Conservation (phyloP, 1,140 invertebrate genomes). For the roundworm (Caenorhabditis elegans) region WBcel235 BX284605.5:13152501-13153000, state of each 20-base stretch:
- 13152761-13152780: neutral
- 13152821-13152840: neutral
- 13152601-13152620: no score
- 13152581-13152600: no score
- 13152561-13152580: no score
- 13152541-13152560: no score
- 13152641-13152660: no score
- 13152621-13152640: no score
- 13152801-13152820: neutral
- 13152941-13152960: slow-evolving; percentile 10
- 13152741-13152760: neutral
- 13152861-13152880: neutral
- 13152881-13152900: neutral
- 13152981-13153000: neutral
- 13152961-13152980: neutral
- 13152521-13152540: no score
- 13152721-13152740: no score
- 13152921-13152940: neutral
- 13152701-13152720: no score
- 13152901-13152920: neutral
- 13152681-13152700: no score
- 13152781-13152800: neutral
- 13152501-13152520: no score
- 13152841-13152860: neutral
- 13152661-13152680: no score